Conservation (phyloP, 2,113 vertebrate genomes). For the Myodes glareolus region DNA sequence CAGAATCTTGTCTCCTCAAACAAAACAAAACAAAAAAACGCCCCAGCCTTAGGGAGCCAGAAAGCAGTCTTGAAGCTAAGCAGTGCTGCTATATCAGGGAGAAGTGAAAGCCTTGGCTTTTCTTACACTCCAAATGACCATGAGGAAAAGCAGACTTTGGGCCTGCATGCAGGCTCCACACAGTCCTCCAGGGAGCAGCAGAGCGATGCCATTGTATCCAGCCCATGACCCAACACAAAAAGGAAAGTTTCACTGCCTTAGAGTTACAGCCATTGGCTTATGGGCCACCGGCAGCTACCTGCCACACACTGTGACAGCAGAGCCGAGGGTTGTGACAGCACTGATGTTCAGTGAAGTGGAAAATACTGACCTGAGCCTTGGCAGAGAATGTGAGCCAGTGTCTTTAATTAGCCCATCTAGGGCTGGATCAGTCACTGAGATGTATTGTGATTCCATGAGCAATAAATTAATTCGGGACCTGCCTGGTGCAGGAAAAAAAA, state of each 20-base stretch:
- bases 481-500: not conserved
- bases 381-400: not conserved
- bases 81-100: too few species aligned
- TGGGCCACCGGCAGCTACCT: fast-evolving
- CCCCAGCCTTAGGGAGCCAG: not conserved
- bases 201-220: fast-evolving
- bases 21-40: too few species aligned
- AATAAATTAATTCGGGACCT: not conserved
- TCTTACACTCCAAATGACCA: not conserved
- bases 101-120: not conserved
- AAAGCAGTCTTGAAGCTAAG: not conserved
- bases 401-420: not conserved
- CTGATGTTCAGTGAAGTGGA: fast-evolving
- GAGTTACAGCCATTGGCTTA: not conserved
- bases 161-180: too few species aligned
- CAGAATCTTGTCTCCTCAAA: not conserved
- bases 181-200: not conserved
- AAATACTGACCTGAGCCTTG: not conserved
- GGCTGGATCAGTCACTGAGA: not conserved
- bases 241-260: too few species aligned
- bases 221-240: too few species aligned
- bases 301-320: too few species aligned
- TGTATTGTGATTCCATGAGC: too few species aligned
- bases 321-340: fast-evolving
- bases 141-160: fast-evolving